Evolutionary conservation across 2,888 invertebrate species (phyloP), one percentile per base, ranked within the genome.

Genomic region (Pandemis cinnamomeana): DNA sequence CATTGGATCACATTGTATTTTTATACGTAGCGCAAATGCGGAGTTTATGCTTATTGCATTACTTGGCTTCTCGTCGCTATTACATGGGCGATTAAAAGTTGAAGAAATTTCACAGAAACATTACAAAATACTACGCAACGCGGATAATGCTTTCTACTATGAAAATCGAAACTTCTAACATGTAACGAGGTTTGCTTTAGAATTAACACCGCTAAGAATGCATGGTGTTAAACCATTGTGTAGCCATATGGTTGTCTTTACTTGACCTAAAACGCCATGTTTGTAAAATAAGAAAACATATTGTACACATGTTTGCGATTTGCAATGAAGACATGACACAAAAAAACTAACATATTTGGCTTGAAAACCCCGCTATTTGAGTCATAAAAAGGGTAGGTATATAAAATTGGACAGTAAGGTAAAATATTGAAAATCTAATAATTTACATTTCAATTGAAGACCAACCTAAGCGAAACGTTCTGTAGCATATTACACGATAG

Each of bases 181-280:
- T 48, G 27, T 58, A 46, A 58, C 13, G 46, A 64, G 63, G 46
- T 66, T 58, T 66, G 60, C 55, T 60, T 71, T 60, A 66, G 66
- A 66, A 66, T 71, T 71, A 66, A 60, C 71, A 66, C 71, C 42
- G n/a, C 44, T 48, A 20, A 53, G 53, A 53, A 67, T 36, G 44
- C 15, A 41, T n/a, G 42, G 42, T 53, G 70, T 70, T 70, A 44
- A 53, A 15, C 70, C 27, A 63, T 63, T 62, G 70, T 55, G 42
- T 27, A 10, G 51, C 36, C 5, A 41, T 44, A 71, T 20, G n/a
- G 55, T 36, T 15, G 66, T 48, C 48, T 71, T 51, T 41, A n/a
- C 67, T 60, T 75, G 75, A 75, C 75, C 75, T 64, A 53, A 67
- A 55, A 44, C 15, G 67, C 71, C 67, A 64, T 58, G 51, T 72